These are phyloP conservation scores for Channallabes apus DNA, from an alignment of 2,797 vertebrate genomes.

Conservation along the genomic window DNA sequence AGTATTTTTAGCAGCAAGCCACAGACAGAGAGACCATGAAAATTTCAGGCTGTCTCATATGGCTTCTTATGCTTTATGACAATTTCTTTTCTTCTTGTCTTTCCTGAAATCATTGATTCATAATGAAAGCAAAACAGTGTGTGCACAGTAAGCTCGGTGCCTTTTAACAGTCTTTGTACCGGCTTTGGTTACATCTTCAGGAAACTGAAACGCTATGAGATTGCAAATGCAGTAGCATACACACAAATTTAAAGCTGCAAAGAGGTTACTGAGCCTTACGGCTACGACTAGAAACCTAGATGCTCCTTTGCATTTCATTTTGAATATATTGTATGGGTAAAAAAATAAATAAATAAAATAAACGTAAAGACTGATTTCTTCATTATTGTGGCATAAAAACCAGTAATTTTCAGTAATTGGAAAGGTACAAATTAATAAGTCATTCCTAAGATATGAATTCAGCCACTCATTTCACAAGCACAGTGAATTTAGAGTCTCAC, in stretches of 20 bases:
- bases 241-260: constrained; percentile 31
- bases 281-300: neutral
- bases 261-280: neutral
- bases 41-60: constrained; percentile 29
- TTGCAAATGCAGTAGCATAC: constrained; percentile 24
- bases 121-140: constrained; percentile 21
- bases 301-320: neutral
- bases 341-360: neutral
- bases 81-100: neutral
- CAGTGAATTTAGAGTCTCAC: neutral
- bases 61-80: constrained; percentile 40
- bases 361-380: neutral
- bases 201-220: constrained; percentile 12
- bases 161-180: constrained; percentile 46
- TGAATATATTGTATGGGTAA: neutral
- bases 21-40: constrained; percentile 25
- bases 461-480: neutral
- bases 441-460: neutral
- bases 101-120: neutral
- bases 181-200: constrained; percentile 40
- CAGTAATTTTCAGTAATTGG: neutral
- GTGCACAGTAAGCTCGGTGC: constrained; percentile 45
- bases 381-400: neutral
- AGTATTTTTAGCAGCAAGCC: constrained; percentile 42
- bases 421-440: neutral